Base-by-base conservation (phyloP, 1,140 invertebrate species). In the Dendroctonus valens region DNA sequence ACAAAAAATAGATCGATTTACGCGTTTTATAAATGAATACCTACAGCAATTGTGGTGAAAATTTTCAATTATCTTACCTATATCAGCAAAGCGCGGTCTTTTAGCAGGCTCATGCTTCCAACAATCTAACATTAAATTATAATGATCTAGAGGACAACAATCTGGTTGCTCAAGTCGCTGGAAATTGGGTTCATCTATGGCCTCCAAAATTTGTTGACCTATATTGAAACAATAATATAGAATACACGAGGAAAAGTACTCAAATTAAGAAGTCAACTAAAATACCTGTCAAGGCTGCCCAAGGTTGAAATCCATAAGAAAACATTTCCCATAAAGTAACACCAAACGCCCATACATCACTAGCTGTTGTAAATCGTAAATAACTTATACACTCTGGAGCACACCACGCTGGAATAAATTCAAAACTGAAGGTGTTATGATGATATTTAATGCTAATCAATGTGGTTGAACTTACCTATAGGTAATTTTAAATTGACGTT, bases 251-350 rank as follows among this genome's bases (percentile, higher is more conserved):
- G 12, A 46, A 46, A 7, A 55, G n/a, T 38, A 9, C 9, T 55
- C 40, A 41, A 11, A 9, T 9, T 52, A 5, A 3, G 50, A 52
- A 26, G 15, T 12, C 3, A 26, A 52, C n/a, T 9, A 61, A 5
- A 0, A 26, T 49, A 66, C 64, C 96, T 0, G 94, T 97, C 26
- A 96, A 83, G 0, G 94, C 96, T 0, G 93, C 91, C 96, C 96
- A 99, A 0, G 97, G 97, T 79, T 98, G 95, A 76, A 96, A 95
- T 7, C 97, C 97, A 75, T 97, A 98, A 8, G 93, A 94, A 76
- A 98, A 98, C 92, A 99, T 96, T 80, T 99, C 97, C 96, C 97
- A 99, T 0, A 99, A 79, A n/a, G 95, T 97, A 0, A 99, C 96
- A 7, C 91, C 97, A 80, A 91, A 99, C 0, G 96, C 94, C 97